Base-by-base conservation (phyloP, 2,797 vertebrate genomes). In the Prionace glauca region DNA sequence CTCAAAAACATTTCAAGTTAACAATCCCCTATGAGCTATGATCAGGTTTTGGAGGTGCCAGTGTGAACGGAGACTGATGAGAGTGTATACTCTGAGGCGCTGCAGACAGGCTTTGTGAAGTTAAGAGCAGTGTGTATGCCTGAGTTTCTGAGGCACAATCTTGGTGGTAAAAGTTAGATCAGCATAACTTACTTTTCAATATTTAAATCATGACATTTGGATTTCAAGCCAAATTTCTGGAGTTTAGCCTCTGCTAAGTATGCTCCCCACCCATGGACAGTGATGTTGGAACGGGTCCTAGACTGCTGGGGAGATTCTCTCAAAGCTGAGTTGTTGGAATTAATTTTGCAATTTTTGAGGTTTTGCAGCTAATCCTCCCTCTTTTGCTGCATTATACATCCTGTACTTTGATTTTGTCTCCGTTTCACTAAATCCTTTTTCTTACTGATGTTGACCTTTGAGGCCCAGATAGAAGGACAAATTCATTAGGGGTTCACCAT, bases 211-310 rank as follows among this genome's bases (percentile, higher is more conserved):
- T 81, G 36, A 36, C 36, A 41, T 41, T 81, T 18, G 18, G 3
- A 16, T 84, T 84, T 16, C 79, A 84, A 84, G 79, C 36, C 79
- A 84, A 84, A 84, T 84, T 84, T 84, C 79, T 84, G 79, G 79
- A 84, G n/a, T 84, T 18, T 16, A 41, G n/a, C 36, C 36, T 84
- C 16, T 84, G 36, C 36, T 22, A 32, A 36, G 74, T 79, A 32
- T 4, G 2, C n/a, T 79, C 74, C 74, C 2, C 74, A n/a, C 74
- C 74, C 74, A 36, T 79, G 74, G 74, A n/a, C 74, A 79, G 32
- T 2, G 2, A 12, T 36, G 32, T 36, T 79, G 74, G 74, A 79
- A 79, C 32, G n/a, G 0, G 11, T 79, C 11, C 74, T 36, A 16
- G 32, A 3, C 74, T 79, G 74, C 74, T 36, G 32, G 74, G 74